phyloP scores from a whole-genome alignment of 2,797 vertebrate genomes.

The Cottoperca gobio region DNA sequence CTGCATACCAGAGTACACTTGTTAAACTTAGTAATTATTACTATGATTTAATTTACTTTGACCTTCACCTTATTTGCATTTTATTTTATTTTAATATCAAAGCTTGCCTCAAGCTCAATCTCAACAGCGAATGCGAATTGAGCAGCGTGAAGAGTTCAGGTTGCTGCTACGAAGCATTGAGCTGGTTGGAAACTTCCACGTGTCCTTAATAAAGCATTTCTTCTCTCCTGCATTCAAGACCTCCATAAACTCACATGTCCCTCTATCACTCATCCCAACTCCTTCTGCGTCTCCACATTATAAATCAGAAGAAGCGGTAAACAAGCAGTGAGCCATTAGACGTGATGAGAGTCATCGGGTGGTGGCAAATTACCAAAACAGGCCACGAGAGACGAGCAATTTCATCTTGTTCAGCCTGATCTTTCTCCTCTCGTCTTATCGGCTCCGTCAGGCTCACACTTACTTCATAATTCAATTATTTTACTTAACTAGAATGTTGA shows the following conservation, averaged over 20 bases:
- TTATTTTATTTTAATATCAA: neutral
- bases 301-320: conserved; percentile 28
- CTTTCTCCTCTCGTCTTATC: neutral
- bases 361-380: conserved; percentile 33
- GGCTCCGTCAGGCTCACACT: neutral
- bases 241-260: conserved; percentile 18
- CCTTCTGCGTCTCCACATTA: neutral
- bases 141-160: no score
- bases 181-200: neutral
- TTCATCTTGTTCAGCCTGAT: conserved; percentile 19
- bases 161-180: neutral
- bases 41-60: conserved; percentile 20
- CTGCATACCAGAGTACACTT: neutral
- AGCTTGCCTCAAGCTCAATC: conserved; percentile 8
- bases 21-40: conserved; percentile 1
- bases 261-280: conserved; percentile 1
- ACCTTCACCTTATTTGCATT: conserved; percentile 28
- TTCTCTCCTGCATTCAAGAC: neutral
- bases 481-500: neutral
- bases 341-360: conserved; percentile 12
- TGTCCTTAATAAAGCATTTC: conserved; percentile 12
- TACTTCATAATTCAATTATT: neutral
- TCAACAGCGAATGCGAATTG: neutral
- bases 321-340: conserved; percentile 29
- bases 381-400: conserved; percentile 10